Conservation (phyloP, 2,888 invertebrate species). For the Eupithecia inturbata region DNA sequence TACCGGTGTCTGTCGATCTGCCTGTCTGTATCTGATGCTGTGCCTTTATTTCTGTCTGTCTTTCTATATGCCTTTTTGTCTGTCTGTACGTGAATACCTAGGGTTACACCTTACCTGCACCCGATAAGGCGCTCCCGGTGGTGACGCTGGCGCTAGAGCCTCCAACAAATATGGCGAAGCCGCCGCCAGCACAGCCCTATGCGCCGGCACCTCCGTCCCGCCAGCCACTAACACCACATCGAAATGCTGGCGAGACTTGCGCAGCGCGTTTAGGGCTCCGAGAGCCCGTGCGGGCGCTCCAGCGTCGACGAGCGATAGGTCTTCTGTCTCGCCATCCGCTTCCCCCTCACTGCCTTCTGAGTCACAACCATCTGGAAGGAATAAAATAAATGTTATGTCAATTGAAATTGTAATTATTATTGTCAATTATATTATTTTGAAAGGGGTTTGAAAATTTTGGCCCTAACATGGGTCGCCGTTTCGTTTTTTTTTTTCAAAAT, state of each 20-base stretch:
- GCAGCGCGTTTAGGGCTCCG: slow-evolving; percentile 89
- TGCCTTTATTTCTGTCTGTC: neutral
- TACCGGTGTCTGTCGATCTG: neutral
- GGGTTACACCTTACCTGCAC: slow-evolving; percentile 41
- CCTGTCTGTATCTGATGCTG: neutral
- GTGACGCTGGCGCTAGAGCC: slow-evolving; percentile 75
- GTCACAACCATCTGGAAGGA: slow-evolving; percentile 19
- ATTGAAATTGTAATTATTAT: no score
- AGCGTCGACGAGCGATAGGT: slow-evolving; percentile 83
- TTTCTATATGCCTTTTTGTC: neutral
- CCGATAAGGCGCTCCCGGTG: slow-evolving; percentile 44
- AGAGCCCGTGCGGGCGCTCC: slow-evolving; percentile 85
- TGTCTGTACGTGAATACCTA: no score
- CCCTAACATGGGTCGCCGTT: no score
- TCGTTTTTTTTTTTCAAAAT: no score
- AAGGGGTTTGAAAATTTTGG: no score
- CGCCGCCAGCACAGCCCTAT: slow-evolving; percentile 91
- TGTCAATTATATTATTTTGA: no score
- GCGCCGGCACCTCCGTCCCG: slow-evolving; percentile 85
- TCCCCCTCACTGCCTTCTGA: slow-evolving; percentile 60
- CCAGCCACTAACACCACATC: slow-evolving; percentile 92
- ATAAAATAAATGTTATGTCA: neutral
- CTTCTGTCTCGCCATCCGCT: slow-evolving; percentile 58
- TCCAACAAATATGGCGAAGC: slow-evolving; percentile 89
- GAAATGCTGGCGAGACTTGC: slow-evolving; percentile 93